Conservation (phyloP, 2,888 invertebrate genomes). For the Strigamia crassipes region DNA sequence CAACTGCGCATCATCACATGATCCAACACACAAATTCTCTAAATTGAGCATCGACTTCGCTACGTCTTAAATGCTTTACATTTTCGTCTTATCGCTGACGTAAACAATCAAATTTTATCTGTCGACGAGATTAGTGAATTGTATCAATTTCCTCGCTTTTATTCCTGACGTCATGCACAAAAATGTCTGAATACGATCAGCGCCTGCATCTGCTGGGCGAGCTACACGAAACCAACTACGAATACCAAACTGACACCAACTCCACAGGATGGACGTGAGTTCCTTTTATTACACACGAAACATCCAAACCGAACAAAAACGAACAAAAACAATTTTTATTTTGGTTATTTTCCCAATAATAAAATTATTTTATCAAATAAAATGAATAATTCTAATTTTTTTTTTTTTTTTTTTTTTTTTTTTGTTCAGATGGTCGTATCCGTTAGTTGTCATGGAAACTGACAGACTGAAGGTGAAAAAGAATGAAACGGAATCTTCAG, state of each 20-base stretch:
- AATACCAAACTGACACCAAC: background rate
- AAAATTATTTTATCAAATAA: too few relatives aligned
- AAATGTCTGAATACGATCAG: slow-evolving; percentile 22
- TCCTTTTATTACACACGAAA: background rate
- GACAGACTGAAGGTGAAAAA: slow-evolving; percentile 48
- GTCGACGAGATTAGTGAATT: background rate
- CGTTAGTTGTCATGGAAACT: slow-evolving; percentile 49
- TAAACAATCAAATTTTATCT: background rate
- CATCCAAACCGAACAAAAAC: background rate
- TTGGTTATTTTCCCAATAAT: too few relatives aligned
- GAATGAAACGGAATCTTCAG: slow-evolving; percentile 35
- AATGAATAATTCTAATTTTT: too few relatives aligned
- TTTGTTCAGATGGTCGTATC: slow-evolving; percentile 27
- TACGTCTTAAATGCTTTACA: background rate
- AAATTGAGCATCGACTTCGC: background rate
- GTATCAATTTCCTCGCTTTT: background rate
- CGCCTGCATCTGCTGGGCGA: background rate
- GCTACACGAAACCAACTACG: background rate
- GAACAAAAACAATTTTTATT: background rate
- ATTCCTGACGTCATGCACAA: background rate
- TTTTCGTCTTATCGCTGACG: background rate
- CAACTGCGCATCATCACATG: background rate
- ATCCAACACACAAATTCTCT: too few relatives aligned
- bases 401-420: background rate
- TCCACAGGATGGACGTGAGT: slow-evolving; percentile 11